Base-by-base conservation (phyloP, 2,113 vertebrate genomes). In the Microcebus griseorufus region DNA sequence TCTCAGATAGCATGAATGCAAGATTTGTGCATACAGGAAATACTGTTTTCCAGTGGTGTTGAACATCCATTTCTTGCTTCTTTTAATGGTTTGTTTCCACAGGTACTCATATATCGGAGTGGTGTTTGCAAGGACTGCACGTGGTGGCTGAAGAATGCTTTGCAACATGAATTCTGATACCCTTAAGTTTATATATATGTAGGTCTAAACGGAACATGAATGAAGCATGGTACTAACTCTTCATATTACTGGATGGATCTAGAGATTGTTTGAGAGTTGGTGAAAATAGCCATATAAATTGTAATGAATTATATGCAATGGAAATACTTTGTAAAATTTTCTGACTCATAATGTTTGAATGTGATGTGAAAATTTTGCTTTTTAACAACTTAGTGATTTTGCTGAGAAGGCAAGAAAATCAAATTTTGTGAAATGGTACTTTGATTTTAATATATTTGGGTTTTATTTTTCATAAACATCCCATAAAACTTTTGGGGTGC, bases 301-400 rank as follows among this genome's bases (percentile, higher is more conserved):
- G 29, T 37, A 55, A 32, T 11, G 16, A 55, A 48, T 39, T n/a
- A 11, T 2, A 73, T 9, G 34, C 80, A 91, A 75, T 34, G 27
- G 32, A 76, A 88, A 73, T 45, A 53, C 25, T 81, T 65, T 42
- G 25, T 55, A 89, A 84, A 72, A 29, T 58, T 62, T 62, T n/a
- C 48, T 91, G 82, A 78, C 48, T 42, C 72, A 20, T 53, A n/a
- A 67, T 39, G 60, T 88, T 62, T 93, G 70, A 53, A 73, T 62
- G n/a, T 39, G 25, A 90, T 55, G 9, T 65, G 29, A 92, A 88
- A 75, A 87, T 64, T 37, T 37, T 60, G 55, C 65, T 89, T 88
- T 75, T 64, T 58, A 96, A 89, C 11, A 34, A 55, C 17, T 83
- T 67, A 86, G 60, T 90, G 78, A 93, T 88, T 95, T 90, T 76